phyloP scores from a whole-genome alignment of 2,113 vertebrate genomes.

The Embiotoca jacksoni region DNA sequence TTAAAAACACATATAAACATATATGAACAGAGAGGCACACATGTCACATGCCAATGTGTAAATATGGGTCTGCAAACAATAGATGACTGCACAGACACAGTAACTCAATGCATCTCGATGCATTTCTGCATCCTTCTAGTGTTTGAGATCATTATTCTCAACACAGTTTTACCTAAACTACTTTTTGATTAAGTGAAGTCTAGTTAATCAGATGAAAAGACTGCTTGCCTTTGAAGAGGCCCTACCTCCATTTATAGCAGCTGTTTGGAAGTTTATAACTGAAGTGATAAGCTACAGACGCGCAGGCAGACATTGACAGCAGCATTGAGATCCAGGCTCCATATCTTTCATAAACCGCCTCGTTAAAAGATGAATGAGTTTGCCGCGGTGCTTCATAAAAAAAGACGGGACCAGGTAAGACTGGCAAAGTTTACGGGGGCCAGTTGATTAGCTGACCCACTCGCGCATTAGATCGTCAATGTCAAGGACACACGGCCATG shows the following conservation, averaged over 20 bases:
- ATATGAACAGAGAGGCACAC: conserved; percentile 7
- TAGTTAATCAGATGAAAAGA: conserved; percentile 50
- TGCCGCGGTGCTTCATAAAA: conserved; percentile 65
- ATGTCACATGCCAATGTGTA: conserved; percentile 4
- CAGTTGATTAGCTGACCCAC: conserved; percentile 71
- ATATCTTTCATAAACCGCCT: conserved; percentile 74
- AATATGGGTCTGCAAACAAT: neutral
- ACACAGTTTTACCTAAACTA: conserved; percentile 17
- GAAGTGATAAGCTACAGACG: conserved; percentile 63
- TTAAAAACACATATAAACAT: conserved; percentile 27
- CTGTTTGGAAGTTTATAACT: conserved; percentile 67
- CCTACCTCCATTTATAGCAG: conserved; percentile 56
- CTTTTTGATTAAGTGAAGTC: conserved; percentile 7
- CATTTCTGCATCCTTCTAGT: neutral
- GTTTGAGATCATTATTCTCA: conserved; percentile 6
- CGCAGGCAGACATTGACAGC: conserved; percentile 34
- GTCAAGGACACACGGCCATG: conserved; percentile 66
- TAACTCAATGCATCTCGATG: neutral
- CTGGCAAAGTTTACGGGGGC: conserved; percentile 65
- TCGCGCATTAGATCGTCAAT: conserved; percentile 46
- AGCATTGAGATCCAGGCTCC: conserved; percentile 57
- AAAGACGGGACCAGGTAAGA: conserved; percentile 56
- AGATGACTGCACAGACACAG: neutral
- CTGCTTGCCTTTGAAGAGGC: conserved; percentile 44
- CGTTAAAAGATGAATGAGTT: conserved; percentile 76